Conservation (phyloP, 2,888 invertebrate genomes). For the Agrochola litura region DNA sequence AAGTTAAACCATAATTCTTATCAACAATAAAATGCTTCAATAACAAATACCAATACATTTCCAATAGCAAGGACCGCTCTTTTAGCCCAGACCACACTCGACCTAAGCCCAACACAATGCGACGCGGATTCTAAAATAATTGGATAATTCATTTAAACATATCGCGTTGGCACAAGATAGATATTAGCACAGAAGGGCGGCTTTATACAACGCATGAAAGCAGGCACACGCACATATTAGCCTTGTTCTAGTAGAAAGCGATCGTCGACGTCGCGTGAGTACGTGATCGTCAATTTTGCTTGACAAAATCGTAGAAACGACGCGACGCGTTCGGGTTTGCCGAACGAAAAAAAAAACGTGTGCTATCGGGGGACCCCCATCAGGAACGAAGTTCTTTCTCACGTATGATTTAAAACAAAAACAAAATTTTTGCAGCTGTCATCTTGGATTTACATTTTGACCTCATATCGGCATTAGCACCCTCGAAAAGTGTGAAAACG, state of each 20-base stretch:
- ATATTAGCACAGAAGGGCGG: neutral
- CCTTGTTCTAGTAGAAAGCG: neutral
- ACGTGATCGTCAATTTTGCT: neutral
- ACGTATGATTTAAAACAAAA: too few species aligned
- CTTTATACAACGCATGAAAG: neutral
- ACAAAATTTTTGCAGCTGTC: too few species aligned
- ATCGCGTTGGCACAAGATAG: slow-evolving; percentile 25
- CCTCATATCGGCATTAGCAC: too few species aligned
- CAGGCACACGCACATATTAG: too few species aligned
- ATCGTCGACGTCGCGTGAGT: neutral
- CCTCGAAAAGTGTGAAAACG: too few species aligned
- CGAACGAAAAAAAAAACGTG: neutral
- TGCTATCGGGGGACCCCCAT: too few species aligned
- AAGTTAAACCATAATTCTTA: neutral
- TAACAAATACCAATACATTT: slow-evolving; percentile 16
- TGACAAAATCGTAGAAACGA: neutral
- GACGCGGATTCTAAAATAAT: slow-evolving; percentile 53
- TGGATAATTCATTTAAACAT: slow-evolving; percentile 62
- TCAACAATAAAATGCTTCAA: neutral
- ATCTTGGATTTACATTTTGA: too few species aligned
- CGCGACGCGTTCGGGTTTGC: too few species aligned
- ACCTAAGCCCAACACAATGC: slow-evolving; percentile 42
- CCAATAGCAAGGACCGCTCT: slow-evolving; percentile 8
- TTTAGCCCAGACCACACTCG: neutral
- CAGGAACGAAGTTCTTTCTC: too few species aligned